phyloP scores from a whole-genome alignment of 2,113 vertebrate species.

The Leptobrachium ailaonicum region DNA sequence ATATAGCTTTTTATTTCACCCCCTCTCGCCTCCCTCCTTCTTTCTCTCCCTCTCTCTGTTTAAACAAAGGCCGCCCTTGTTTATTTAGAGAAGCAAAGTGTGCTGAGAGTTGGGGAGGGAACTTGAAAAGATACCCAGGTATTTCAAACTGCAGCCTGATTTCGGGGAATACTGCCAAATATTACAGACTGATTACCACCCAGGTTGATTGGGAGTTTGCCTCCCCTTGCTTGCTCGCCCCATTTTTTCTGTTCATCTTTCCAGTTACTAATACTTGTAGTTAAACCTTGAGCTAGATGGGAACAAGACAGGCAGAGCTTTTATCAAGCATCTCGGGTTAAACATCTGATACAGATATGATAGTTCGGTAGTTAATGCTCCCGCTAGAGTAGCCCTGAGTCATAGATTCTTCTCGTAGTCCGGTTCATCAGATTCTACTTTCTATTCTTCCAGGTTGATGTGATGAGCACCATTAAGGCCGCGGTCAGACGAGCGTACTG shows the following conservation, averaged over 20 bases:
- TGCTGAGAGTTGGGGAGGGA: constrained; percentile 45
- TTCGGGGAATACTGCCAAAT: constrained; percentile 45
- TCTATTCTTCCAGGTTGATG: no score
- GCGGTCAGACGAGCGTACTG: no score
- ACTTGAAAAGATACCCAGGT: constrained; percentile 42
- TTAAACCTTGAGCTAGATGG: background rate
- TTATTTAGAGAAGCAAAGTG: constrained; percentile 51
- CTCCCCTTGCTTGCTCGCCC: constrained; percentile 3
- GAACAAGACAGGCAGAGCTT: background rate
- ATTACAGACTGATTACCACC: constrained; percentile 31
- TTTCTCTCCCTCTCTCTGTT: constrained; percentile 60
- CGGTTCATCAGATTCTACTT: no score
- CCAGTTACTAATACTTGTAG: background rate
- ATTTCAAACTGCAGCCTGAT: constrained; percentile 40
- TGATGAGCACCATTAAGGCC: no score
- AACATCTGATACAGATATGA: background rate
- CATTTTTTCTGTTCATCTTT: constrained; percentile 10
- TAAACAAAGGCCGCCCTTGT: constrained; percentile 49
- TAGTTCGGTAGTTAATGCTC: no score
- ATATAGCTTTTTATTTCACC: constrained; percentile 48
- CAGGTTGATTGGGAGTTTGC: constrained; percentile 27
- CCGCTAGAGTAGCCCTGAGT: no score
- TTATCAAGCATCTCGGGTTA: background rate
- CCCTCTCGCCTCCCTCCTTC: constrained; percentile 27
- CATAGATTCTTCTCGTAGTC: no score